Evolutionary conservation across 2,797 vertebrate species (phyloP).

Genomic region (Sylvilagus floridanus): DNA sequence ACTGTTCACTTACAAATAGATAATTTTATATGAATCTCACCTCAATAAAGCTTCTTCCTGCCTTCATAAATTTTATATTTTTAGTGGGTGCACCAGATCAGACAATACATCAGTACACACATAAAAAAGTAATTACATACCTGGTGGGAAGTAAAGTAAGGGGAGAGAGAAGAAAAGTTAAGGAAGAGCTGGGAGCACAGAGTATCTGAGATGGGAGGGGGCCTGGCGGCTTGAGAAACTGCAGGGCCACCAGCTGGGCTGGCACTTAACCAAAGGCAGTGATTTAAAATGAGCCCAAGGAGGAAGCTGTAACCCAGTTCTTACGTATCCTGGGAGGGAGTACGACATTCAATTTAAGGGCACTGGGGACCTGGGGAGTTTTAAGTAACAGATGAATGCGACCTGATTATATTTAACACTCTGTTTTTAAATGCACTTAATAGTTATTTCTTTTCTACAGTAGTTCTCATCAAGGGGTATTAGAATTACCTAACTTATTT

Average conservation of each 20-base stretch:
- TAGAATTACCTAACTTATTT: slow-evolving; percentile 39
- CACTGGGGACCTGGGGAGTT: background rate
- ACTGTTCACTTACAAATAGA: background rate
- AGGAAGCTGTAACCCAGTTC: background rate
- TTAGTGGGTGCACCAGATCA: background rate
- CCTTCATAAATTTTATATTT: slow-evolving; percentile 24
- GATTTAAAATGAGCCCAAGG: slow-evolving; percentile 28
- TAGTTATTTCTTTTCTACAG: background rate
- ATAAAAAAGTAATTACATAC: background rate
- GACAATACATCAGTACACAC: background rate
- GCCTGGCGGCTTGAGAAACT: background rate
- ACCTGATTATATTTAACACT: background rate
- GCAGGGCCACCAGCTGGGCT: background rate
- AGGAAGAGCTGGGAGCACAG: background rate
- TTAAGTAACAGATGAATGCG: background rate
- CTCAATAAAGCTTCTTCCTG: background rate
- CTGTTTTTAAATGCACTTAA: background rate
- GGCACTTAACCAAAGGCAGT: background rate
- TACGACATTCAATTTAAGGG: background rate
- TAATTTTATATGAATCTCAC: background rate
- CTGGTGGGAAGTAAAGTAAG: background rate
- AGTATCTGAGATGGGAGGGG: background rate
- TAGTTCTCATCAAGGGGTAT: background rate
- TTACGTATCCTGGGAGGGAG: background rate
- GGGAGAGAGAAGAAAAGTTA: background rate